A percentile compares a stretch with the other conserved stretches of the same genome.
Conservation (phyloP, 2,888 invertebrate species). For the Diarsia dahlii region DNA sequence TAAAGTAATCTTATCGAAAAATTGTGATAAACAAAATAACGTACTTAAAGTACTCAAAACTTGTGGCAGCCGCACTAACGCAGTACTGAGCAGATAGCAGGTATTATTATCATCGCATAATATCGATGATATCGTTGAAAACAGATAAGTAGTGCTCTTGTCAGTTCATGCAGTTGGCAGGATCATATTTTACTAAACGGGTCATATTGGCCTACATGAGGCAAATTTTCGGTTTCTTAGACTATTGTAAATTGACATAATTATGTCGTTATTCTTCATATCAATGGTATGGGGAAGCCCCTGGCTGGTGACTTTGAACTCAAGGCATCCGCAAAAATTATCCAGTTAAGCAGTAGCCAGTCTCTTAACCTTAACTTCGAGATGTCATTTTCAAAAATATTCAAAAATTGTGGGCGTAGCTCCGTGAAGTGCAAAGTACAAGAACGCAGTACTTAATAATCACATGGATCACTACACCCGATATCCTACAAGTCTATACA, state of each 20-base stretch:
- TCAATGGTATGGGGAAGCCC: background rate
- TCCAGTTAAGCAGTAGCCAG: too few species aligned
- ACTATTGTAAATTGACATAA: background rate
- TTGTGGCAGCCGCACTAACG: conserved; percentile 12
- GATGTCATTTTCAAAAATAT: too few species aligned
- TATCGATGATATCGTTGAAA: conserved; percentile 6
- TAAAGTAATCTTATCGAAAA: conserved; percentile 48
- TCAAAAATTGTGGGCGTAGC: background rate
- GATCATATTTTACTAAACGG: conserved; percentile 1
- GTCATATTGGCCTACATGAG: background rate
- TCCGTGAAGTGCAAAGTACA: conserved; percentile 27
- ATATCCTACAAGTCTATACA: conserved; percentile 7
- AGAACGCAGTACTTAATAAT: conserved; percentile 3
- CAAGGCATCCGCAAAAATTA: too few species aligned
- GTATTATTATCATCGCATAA: conserved; percentile 20
- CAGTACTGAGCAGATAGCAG: conserved; percentile 25
- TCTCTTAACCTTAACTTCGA: too few species aligned
- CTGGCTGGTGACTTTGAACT: too few species aligned
- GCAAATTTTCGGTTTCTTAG: background rate
- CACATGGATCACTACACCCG: background rate
- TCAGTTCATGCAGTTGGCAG: conserved; percentile 4
- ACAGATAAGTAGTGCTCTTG: conserved; percentile 21
- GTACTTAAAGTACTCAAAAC: conserved; percentile 41
- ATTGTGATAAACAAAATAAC: conserved; percentile 30
- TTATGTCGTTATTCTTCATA: background rate